These are phyloP conservation scores for Melanostigma gelatinosum DNA, from an alignment of 2,113 vertebrate species.

Conservation along the genomic window DNA sequence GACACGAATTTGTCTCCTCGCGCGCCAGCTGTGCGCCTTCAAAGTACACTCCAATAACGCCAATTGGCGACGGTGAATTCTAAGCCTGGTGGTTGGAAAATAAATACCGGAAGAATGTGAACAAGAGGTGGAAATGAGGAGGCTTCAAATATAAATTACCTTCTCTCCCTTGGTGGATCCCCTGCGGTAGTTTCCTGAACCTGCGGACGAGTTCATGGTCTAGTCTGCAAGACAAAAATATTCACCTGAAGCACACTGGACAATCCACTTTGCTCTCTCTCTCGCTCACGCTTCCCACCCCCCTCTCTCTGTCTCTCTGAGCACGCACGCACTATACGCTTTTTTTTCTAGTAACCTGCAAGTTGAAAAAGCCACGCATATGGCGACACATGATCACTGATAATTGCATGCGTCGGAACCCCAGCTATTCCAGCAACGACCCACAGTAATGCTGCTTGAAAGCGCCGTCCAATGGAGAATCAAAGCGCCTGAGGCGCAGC, in stretches of 20 bases:
- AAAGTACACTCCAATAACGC: constrained; percentile 9
- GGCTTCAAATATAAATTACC: constrained; percentile 62
- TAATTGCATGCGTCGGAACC: not conserved
- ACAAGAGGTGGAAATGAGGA: not conserved
- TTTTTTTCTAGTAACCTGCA: not conserved
- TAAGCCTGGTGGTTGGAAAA: not conserved
- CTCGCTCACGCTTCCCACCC: not conserved
- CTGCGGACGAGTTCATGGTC: constrained; percentile 84
- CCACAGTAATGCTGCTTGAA: constrained; percentile 31
- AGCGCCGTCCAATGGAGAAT: constrained; percentile 24
- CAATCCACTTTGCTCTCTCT: constrained; percentile 30
- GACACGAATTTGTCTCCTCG: not conserved
- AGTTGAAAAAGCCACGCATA: constrained; percentile 6
- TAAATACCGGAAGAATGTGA: not conserved
- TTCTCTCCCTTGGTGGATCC: constrained; percentile 73
- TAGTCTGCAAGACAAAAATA: constrained; percentile 45
- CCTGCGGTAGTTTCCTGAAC: constrained; percentile 79
- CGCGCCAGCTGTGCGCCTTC: not conserved
- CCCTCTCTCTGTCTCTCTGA: not conserved
- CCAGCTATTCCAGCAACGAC: constrained; percentile 13
- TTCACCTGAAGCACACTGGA: constrained; percentile 42
- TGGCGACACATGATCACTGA: not conserved
- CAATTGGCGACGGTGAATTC: not conserved
- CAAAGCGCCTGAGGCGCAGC: constrained; percentile 16
- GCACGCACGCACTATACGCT: not conserved